phyloP scores from a whole-genome alignment of 2,113 vertebrate species.

The Pseudonaja textilis region DNA sequence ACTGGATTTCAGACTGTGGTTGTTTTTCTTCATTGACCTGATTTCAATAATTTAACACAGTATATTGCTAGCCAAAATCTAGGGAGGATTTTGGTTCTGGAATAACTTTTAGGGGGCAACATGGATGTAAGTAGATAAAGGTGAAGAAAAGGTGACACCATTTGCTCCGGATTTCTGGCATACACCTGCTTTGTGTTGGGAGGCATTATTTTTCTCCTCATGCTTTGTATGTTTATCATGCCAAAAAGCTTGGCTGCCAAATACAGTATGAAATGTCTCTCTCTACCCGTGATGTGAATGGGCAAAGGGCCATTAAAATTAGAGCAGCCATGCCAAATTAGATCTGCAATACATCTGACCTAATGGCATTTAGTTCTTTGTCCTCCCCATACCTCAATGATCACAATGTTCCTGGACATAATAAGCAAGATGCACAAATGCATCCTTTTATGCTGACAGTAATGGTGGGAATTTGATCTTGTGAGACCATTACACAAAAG shows the following conservation, averaged over 20 bases:
- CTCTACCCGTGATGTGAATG: background rate
- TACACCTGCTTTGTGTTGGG: background rate
- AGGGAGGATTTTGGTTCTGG: background rate
- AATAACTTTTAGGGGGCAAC: background rate
- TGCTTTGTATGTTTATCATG: background rate
- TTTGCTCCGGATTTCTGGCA: background rate
- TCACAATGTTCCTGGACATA: conserved; percentile 19
- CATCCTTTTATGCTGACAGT: background rate
- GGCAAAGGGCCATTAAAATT: conserved; percentile 11
- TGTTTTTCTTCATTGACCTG: background rate
- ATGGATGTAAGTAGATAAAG: background rate
- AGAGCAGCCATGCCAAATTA: background rate
- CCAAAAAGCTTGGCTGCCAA: background rate
- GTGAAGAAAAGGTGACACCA: background rate
- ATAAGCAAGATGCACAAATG: background rate
- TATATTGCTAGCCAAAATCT: background rate
- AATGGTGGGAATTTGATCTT: background rate
- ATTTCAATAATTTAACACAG: background rate
- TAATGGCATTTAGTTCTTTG: background rate
- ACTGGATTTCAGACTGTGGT: background rate
- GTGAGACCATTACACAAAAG: conserved; percentile 5
- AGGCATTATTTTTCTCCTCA: background rate
- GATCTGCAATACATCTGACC: background rate
- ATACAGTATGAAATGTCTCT: conserved; percentile 16
- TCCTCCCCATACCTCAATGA: background rate